Conservation (phyloP, 2,113 vertebrate species). For the Riparia riparia region DNA sequence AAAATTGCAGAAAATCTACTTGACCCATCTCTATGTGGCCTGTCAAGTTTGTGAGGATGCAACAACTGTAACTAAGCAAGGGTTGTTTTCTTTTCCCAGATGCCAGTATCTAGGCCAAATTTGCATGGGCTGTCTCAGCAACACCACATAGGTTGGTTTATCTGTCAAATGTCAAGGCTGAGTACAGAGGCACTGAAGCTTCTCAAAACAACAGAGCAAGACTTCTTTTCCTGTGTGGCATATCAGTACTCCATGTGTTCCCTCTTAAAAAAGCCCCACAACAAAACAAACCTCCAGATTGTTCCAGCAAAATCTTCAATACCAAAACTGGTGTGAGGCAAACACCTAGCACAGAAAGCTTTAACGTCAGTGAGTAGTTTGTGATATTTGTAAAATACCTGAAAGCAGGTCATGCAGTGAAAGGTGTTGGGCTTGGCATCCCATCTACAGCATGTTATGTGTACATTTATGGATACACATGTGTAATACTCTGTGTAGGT, state of each 20-base stretch:
- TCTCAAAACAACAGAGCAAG: neutral
- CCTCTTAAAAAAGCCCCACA: neutral
- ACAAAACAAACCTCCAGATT: neutral
- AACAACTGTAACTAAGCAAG: neutral
- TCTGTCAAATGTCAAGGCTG: neutral
- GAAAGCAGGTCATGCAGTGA: neutral
- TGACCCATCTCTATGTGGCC: neutral
- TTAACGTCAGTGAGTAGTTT: neutral
- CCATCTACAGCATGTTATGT: neutral
- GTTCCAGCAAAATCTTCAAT: neutral
- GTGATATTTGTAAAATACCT: neutral
- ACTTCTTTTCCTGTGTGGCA: neutral
- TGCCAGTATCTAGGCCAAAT: neutral
- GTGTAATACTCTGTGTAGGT: neutral
- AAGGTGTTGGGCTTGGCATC: neutral
- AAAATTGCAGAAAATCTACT: neutral
- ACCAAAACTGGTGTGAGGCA: neutral
- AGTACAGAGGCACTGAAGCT: neutral
- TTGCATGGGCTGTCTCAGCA: neutral
- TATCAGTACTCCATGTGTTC: neutral
- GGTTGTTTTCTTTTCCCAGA: neutral
- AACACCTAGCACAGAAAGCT: neutral
- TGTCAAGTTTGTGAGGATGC: neutral
- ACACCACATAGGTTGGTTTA: neutral
- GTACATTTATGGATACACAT: accelerated